Base-by-base conservation (phyloP, 2,797 vertebrate genomes). In the Telmatherina bonti region DNA sequence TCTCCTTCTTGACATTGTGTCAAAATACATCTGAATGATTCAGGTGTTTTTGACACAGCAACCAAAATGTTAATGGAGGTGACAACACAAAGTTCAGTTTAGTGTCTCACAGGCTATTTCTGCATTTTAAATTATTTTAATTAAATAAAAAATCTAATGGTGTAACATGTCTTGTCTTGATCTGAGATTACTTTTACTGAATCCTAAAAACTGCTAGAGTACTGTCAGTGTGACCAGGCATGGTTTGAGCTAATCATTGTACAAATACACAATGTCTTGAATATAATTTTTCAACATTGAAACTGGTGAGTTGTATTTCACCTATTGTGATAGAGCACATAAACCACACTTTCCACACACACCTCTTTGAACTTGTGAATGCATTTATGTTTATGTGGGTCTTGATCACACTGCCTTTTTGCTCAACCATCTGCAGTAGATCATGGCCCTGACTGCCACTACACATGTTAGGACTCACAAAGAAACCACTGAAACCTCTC, bases 401-500 rank as follows among this genome's bases (percentile, higher is more conserved):
- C 90, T 92, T 95, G 95, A 96, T 95, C 94, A 54, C 51, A 52
- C 20, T 24, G 22, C 6, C 68, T 43, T 61, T 83, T 79, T 66
- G 47, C 83, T 76, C 68, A 86, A 93, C 94, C 95, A 94, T 95
- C 95, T 96, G 95, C 93, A 95, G 92, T 94, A 92, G 94, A 95
- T 96, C 95, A 95, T 90, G 62, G 53, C 72, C 83, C 56, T 51
- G 67, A 94, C 95, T 95, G 93, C 86, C 47, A 87, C 93, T 94
- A 95, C 93, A 95, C 93, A 94, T 96, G 95, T 96, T 94, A 93
- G 93, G 92, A 96, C 95, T 96, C 93, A 94, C 41, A 67, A 62
- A 77, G 67, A 31, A 84, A 85, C 82, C 67, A 84, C 92, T 78
- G 72, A 75, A 85, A 64, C 84, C 74, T 67, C 67, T 76, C 65